Evolutionary conservation across 2,113 vertebrate species (phyloP).

Genomic region (Ursus arctos): DNA sequence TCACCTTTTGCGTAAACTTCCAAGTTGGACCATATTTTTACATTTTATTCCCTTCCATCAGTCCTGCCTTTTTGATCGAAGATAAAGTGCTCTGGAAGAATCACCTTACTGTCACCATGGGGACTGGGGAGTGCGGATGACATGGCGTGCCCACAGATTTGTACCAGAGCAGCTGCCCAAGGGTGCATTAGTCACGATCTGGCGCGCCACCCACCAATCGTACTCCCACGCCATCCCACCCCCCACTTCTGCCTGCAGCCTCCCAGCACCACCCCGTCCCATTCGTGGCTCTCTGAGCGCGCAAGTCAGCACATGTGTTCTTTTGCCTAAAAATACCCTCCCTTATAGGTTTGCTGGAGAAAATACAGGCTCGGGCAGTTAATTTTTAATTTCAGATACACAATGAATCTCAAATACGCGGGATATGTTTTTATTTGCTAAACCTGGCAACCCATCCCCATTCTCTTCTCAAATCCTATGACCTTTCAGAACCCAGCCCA

Average conservation of each 20-base stretch:
- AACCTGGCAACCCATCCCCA: neutral
- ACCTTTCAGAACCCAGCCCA: neutral
- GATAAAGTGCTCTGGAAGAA: neutral
- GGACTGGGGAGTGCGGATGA: neutral
- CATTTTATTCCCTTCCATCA: neutral
- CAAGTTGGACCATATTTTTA: neutral
- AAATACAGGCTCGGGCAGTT: neutral
- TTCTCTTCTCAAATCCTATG: neutral
- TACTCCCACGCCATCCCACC: neutral
- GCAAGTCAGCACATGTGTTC: rapidly evolving
- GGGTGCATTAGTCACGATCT: rapidly evolving
- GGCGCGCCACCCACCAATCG: neutral
- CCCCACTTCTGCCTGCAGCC: no score
- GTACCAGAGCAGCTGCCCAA: neutral
- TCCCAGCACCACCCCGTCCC: neutral
- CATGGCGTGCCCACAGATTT: neutral
- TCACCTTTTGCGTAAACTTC: neutral
- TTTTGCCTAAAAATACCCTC: neutral
- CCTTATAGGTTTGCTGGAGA: neutral
- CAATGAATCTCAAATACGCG: neutral
- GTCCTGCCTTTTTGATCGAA: neutral
- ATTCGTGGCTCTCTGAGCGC: rapidly evolving
- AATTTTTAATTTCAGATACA: neutral
- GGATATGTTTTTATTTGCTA: neutral
- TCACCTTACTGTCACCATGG: rapidly evolving